Conservation (phyloP, 2,888 invertebrate genomes). For the Syrista parreyssii region DNA sequence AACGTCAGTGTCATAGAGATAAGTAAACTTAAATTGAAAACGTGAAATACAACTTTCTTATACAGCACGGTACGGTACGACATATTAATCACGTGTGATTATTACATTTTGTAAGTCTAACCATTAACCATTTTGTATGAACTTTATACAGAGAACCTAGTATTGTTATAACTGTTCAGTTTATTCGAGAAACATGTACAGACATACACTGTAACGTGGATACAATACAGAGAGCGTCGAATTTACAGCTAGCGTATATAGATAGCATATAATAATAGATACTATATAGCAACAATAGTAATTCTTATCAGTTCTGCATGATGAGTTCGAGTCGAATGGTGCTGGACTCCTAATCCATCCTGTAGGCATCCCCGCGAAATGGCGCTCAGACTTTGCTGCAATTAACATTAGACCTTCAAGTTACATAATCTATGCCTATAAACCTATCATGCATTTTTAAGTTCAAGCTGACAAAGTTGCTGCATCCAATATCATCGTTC, state of each 20-base stretch:
- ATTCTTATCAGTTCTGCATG: neutral
- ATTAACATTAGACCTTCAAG: neutral
- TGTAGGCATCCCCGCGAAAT: neutral
- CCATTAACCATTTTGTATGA: neutral
- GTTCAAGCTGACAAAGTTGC: neutral
- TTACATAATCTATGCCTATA: neutral
- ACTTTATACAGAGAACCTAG: neutral
- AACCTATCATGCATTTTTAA: neutral
- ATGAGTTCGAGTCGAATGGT: neutral
- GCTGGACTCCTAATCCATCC: neutral
- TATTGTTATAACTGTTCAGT: neutral
- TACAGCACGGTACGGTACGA: neutral
- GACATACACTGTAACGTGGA: neutral
- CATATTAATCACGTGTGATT: neutral
- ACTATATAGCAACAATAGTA: neutral
- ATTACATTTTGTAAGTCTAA: neutral
- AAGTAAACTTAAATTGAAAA: neutral
- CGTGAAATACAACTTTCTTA: neutral
- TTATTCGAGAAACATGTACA: neutral
- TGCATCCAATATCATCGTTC: neutral
- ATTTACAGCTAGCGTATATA: neutral
- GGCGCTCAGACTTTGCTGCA: neutral
- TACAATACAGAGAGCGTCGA: neutral
- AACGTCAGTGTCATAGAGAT: neutral
- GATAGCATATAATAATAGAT: neutral